phyloP scores from a whole-genome alignment of 1,140 invertebrate species.

The Aradophagus sp. region DNA sequence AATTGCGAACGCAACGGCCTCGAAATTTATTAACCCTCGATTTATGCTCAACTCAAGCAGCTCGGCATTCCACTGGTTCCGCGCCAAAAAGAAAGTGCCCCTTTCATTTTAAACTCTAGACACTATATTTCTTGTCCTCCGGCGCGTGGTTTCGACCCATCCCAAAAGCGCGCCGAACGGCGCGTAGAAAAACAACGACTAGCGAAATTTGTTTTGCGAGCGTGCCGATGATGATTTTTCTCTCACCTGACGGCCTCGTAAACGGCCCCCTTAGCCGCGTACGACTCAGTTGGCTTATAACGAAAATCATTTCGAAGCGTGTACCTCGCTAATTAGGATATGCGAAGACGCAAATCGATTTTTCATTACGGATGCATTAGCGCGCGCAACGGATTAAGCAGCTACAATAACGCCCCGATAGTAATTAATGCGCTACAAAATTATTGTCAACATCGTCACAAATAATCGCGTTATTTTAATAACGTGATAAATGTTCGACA shows the following conservation, averaged over 20 bases:
- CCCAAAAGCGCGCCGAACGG: conserved; percentile 27
- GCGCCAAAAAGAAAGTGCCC: conserved; percentile 46
- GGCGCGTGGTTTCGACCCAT: conserved; percentile 33
- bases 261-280: too few relatives aligned
- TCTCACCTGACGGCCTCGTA: conserved; percentile 38
- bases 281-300: conserved; percentile 38
- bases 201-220: conserved; percentile 22
- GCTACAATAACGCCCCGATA: too few relatives aligned
- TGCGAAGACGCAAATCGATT: conserved; percentile 12
- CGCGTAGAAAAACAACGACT: conserved; percentile 28
- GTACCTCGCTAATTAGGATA: conserved; percentile 22
- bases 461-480: too few relatives aligned
- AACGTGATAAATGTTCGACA: too few relatives aligned
- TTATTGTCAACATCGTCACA: too few relatives aligned
- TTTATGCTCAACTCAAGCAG: conserved; percentile 48
- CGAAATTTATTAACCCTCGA: conserved; percentile 60
- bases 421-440: too few relatives aligned
- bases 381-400: too few relatives aligned
- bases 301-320: conserved; percentile 19
- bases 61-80: conserved; percentile 33
- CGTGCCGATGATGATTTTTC: conserved; percentile 39
- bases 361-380: conserved; percentile 11
- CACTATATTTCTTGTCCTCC: conserved; percentile 45
- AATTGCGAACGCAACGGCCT: conserved; percentile 54
- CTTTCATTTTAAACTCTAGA: conserved; percentile 46